Base-by-base conservation (phyloP, 2,797 vertebrate species). In the Eulemur mongoz region DNA sequence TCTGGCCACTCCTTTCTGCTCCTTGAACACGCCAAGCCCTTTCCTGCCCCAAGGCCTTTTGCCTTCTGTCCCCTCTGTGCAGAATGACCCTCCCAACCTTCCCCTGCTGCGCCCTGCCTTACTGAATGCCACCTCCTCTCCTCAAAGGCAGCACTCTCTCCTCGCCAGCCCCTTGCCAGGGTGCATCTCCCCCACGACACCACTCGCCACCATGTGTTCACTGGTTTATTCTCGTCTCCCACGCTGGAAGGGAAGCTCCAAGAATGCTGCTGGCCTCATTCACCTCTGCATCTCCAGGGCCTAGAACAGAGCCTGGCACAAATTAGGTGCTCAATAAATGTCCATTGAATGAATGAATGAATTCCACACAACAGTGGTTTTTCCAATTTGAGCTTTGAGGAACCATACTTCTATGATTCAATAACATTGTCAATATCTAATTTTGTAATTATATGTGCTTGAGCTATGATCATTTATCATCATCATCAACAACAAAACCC, bases 181-280 rank as follows among this genome's bases (percentile, higher is more conserved):
- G 17, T 27, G 6, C 7, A 3, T 50, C 17, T 27, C 52, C 50
- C 7, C n/a, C 3, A 1, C 27, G 48, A 52, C 12, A 6, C 17
- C 50, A 5, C 70, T 25, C 2, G 0, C 50, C 5, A 0, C 61
- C 7, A 30, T 3, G 22, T 12, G 0, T 15, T 50, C 57, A 38
- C 43, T 32, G 27, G 6, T 59, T 43, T 12, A 22, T 32, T 18
- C 1, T 63, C 2, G 20, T 14, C 70, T 59, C 73, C 40, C 17
- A 23, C 3, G 1, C 23, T 45, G 23, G 11, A 50, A 27, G 40
- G 8, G 40, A 30, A 43, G 20, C 52, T 48, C 40, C 4, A 25
- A 22, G 32, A 52, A 27, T 2, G 43, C 2, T 0, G 0, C 4
- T 45, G 43, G 11, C 13, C 45, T 65, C n/a, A 3, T 20, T 57